Evolutionary conservation across 2,797 vertebrate species (phyloP), one percentile per base, ranked within the genome.

Genomic region (Notolepis coatsorum): DNA sequence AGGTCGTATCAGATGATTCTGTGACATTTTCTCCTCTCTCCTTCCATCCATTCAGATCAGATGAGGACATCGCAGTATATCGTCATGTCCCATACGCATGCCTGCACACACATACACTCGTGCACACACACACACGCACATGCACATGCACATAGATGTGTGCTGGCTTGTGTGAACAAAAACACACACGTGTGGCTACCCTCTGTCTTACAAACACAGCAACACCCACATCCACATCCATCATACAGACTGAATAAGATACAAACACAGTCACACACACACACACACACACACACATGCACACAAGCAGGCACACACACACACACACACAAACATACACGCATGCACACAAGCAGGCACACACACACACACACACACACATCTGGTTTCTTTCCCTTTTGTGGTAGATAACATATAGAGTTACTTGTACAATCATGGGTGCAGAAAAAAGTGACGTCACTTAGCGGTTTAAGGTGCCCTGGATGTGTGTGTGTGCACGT

Each of bases 391-490:
- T 68, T 63, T 65, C 1, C 51, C 41, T 27, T 75, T 71, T 67
- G 48, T 59, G 47, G 37, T 57, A 18, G 45, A 52, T 7, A 55
- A 39, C 54, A 48, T 66, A 18, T 59, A 73, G 0, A n/a, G 37
- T 70, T 64, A 77, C 53, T 73, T 61, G 30, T 67, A 51, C 27
- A 74, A 20, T 39, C 68, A 73, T 59, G 52, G 64, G 47, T 61
- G 28, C 37, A 18, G 79, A 75, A 77, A 88, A 82, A 80, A 77
- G 62, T 79, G 43, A 89, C 86, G 80, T 88, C 65, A 86, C 42
- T 66, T 12, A 17, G 35, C 15, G 35, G 1, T 10, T 18, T 52
- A 20, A 20, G 12, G 37, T 23, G 31, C 30, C 12, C 7, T 39
- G 33, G 24, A 23, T 47, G 12, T 49, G 47, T 31, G 47, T 38